These are phyloP conservation scores for Brachystomella parvula DNA, from an alignment of 1,140 invertebrate species.

Conservation along the genomic window DNA sequence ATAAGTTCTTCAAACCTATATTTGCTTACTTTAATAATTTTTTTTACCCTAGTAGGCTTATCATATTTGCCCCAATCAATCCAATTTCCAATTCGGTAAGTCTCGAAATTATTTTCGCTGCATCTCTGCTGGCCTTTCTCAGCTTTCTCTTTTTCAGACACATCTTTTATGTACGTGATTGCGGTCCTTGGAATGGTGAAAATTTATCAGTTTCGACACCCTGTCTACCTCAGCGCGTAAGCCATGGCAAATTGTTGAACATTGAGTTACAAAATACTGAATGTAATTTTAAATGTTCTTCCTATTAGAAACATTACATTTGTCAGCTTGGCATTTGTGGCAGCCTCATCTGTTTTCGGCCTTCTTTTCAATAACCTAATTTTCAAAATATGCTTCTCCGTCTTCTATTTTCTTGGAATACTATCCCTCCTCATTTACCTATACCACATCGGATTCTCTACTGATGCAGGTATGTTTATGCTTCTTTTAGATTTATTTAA, in stretches of 20 bases:
- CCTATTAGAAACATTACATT: conserved; percentile 27
- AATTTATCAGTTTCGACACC: conserved; percentile 36
- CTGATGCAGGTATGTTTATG: conserved; percentile 9
- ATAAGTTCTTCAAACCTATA: too few species aligned
- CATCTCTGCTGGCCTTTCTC: not conserved
- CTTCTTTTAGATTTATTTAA: too few species aligned
- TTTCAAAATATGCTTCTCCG: conserved; percentile 26
- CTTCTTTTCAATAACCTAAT: conserved; percentile 29
- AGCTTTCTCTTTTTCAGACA: conserved; percentile 24
- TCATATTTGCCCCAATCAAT: conserved; percentile 51
- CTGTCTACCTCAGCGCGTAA: conserved; percentile 36
- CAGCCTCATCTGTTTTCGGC: conserved; percentile 28
- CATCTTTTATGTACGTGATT: conserved; percentile 37
- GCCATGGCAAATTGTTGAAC: conserved; percentile 1
- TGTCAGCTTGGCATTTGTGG: conserved; percentile 26
- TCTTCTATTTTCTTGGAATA: conserved; percentile 18
- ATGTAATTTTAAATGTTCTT: not conserved
- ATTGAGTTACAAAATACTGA: not conserved
- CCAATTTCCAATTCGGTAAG: conserved; percentile 55
- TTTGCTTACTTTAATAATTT: too few species aligned
- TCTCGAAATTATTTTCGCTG: not conserved
- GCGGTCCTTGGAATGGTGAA: conserved; percentile 29
- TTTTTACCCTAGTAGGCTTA: too few species aligned
- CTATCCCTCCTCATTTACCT: conserved; percentile 22
- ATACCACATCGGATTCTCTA: conserved; percentile 29